Evolutionary conservation across 2,113 vertebrate species (phyloP), one percentile per base, ranked within the genome.

Genomic region (Riparia riparia): DNA sequence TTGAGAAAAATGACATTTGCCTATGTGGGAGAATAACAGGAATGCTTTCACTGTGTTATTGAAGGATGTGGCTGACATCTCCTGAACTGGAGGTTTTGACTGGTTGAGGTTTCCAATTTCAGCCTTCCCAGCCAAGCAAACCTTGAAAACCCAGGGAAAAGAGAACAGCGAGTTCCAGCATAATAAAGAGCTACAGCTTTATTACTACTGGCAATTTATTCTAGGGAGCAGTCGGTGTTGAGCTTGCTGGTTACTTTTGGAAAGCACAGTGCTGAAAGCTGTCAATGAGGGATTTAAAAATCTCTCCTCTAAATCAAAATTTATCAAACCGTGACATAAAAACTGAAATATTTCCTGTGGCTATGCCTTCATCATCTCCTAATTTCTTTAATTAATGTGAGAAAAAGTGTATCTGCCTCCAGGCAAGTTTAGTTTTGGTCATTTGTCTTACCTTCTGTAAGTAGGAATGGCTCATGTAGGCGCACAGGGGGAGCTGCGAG

Each of bases 381-480:
- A 88, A 90, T 96, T 96, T 95, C 74, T 94, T 77, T 95, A 96
- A 94, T 95, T 95, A 95, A 86, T 88, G 47, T 86, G 92, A 94
- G 82, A 93, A 94, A 94, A 96, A 37, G 42, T 14, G 0, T 70
- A 37, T 68, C 74, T 78, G 82, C 95, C 90, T 92, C 87, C 68
- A 72, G 83, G 95, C 72, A 91, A 82, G 49, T 89, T 94, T 73
- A 65, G 80, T 84, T 93, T 74, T 44, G 70, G 65, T 60, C 83
- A 89, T 95, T 94, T 89, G 56, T 96, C 91, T 92, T 94, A 81
- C 95, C 91, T 95, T 81, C 68, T 77, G 72, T 60, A 6, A 94
- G 86, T 1, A 71, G 77, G 76, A 86, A 70, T 34, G 60, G 80
- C 69, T 53, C 25, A 3, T 49, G 6, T 1, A 11, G 49, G 57